These are phyloP conservation scores for Fundulus diaphanus DNA, from an alignment of 2,797 vertebrate species.

Conservation along the genomic window DNA sequence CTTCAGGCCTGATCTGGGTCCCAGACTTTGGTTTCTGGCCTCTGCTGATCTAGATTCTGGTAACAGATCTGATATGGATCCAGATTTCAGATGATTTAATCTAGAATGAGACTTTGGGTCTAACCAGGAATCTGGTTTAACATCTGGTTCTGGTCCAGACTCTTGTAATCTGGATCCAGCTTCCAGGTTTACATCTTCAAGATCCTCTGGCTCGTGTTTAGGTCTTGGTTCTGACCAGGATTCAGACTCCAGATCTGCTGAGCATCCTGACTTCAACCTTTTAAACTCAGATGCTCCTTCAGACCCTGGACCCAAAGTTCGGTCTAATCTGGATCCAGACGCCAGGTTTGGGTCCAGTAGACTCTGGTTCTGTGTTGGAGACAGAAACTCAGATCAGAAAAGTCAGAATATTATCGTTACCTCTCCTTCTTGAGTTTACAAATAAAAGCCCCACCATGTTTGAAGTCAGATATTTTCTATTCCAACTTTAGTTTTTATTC, in stretches of 20 bases:
- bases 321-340: not conserved
- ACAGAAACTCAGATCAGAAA: not conserved
- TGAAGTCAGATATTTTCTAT: not conserved
- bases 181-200: conserved; percentile 4
- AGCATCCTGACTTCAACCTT: not conserved
- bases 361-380: conserved; percentile 79
- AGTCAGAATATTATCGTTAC: not conserved
- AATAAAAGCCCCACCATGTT: not conserved
- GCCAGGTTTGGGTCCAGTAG: conserved; percentile 54
- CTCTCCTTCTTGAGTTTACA: not conserved
- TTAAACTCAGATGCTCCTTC: not conserved
- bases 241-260: not conserved
- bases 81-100: not conserved
- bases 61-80: not conserved
- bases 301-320: conserved; percentile 38
- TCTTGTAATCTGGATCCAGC: not conserved
- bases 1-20: no score
- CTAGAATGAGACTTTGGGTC: not conserved
- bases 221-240: not conserved
- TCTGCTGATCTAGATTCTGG: not conserved
- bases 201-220: not conserved
- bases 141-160: not conserved
- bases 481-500: no score
- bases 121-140: not conserved
- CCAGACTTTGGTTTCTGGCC: no score